A percentile compares a stretch with the other conserved stretches of the same genome.
phyloP scores from a whole-genome alignment of 2,113 vertebrate genomes.

The Leucoraja erinaceus region DNA sequence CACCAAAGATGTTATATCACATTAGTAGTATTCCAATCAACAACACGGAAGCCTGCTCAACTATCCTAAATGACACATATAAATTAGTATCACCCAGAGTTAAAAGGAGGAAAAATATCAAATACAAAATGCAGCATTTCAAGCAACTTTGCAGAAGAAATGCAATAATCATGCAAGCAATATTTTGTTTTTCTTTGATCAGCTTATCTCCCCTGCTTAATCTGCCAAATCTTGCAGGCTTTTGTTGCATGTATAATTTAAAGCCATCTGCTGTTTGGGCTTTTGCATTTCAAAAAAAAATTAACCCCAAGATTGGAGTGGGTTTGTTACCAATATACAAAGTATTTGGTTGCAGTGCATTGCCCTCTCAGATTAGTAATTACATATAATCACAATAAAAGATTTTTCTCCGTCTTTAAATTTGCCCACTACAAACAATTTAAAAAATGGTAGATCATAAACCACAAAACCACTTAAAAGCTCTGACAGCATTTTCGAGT shows the following conservation, averaged over 20 bases:
- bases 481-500: slow-evolving; percentile 16
- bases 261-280: slow-evolving; percentile 57
- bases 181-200: slow-evolving; percentile 47
- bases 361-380: not conserved
- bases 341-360: slow-evolving; percentile 19
- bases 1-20: not conserved
- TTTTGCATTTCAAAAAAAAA: slow-evolving; percentile 57
- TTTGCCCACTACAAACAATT: slow-evolving; percentile 36
- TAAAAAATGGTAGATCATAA: slow-evolving; percentile 9
- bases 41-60: not conserved
- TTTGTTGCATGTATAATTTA: slow-evolving; percentile 61
- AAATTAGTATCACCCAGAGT: not conserved
- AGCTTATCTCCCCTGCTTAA: slow-evolving; percentile 56
- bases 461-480: slow-evolving; percentile 38
- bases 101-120: not conserved
- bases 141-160: slow-evolving; percentile 22
- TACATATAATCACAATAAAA: slow-evolving; percentile 22
- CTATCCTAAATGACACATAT: not conserved
- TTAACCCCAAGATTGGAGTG: slow-evolving; percentile 33
- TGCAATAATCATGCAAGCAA: slow-evolving; percentile 27
- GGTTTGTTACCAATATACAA: slow-evolving; percentile 8
- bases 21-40: not conserved
- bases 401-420: slow-evolving; percentile 22
- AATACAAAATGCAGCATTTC: slow-evolving; percentile 30
- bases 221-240: slow-evolving; percentile 53